Base-by-base conservation (phyloP, 2,888 invertebrate genomes). In the Drosophila helvetica region DNA sequence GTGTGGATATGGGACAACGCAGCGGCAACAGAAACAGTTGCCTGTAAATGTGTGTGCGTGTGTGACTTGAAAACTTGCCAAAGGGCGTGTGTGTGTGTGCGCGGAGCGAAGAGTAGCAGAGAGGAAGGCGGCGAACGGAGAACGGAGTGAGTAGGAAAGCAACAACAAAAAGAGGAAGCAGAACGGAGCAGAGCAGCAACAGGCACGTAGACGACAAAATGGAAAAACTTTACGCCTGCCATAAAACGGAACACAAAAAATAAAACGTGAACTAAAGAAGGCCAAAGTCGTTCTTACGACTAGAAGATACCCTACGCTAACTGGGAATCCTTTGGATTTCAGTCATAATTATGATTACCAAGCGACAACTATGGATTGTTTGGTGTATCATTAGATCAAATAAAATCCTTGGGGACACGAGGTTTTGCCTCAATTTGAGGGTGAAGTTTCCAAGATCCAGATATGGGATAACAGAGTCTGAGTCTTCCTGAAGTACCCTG, bases 41-140 rank as follows among this genome's bases (percentile, higher is more conserved):
- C 15, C 42, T 51, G 46, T 67, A 38, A 6, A 15, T 22, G 48
- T 52, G 42, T 64, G 30, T 52, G 30, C 57, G 54, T 67, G 55
- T 19, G 48, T 54, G 76, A 72, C 71, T 82, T 78, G 69, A 75
- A 79, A 80, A 67, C 70, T 70, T 82, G 80, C 75, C 78, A 82
- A 85, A 85, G 82, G 84, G 86, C 77, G 81, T 81, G 33, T 33
- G 38, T 15, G 38, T 38, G 25, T n/a, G 74, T 46, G 46, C 10
- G 30, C 56, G 10, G n/a, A 22, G 15, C 38, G 38, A 38, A 38
- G 38, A 38, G 38, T 15, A 38, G 38, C 38, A n/a, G n/a, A n/a
- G 38, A n/a, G 38, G 38, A 38, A 38, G 38, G n/a, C 38, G n/a
- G 38, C 15, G n/a, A 38, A 38, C 38, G 66, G 58, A 64, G n/a